phyloP scores from a whole-genome alignment of 1,140 invertebrate species.

The Drosophila carrolli region DNA sequence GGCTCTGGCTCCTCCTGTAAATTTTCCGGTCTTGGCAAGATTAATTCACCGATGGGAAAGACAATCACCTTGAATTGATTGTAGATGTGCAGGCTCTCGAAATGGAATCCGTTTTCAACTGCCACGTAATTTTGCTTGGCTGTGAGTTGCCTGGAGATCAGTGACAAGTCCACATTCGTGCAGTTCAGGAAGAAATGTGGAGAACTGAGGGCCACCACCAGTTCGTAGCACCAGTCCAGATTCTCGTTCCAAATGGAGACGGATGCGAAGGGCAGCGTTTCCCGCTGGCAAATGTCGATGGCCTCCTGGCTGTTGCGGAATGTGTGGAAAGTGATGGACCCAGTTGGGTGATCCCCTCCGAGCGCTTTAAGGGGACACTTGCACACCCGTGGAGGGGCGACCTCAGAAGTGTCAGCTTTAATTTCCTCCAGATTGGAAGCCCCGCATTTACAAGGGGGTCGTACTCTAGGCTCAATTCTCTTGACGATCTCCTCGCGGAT shows the following conservation, averaged over 20 bases:
- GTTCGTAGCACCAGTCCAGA: conserved; percentile 58
- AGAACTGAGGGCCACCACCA: conserved; percentile 43
- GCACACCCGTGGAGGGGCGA: conserved; percentile 2
- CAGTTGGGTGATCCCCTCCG: conserved; percentile 24
- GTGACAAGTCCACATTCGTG: conserved; percentile 35
- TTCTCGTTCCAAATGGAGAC: conserved; percentile 65
- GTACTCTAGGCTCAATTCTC: conserved; percentile 29
- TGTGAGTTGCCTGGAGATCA: neutral
- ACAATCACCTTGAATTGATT: conserved; percentile 45
- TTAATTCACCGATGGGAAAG: conserved; percentile 55
- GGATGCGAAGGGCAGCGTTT: conserved; percentile 27
- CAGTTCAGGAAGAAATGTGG: conserved; percentile 61
- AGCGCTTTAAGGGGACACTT: conserved; percentile 41
- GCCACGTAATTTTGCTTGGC: conserved; percentile 4
- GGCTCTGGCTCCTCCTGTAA: neutral
- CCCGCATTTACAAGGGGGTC: neutral
- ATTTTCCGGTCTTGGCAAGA: neutral
- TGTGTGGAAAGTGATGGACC: conserved; percentile 49
- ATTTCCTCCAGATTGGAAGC: conserved; percentile 40
- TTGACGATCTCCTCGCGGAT: conserved; percentile 37
- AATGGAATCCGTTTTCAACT: conserved; percentile 56
- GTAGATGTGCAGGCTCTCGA: conserved; percentile 54
- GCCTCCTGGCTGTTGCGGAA: conserved; percentile 52
- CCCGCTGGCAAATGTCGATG: conserved; percentile 40
- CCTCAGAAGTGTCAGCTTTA: neutral